A percentile compares a stretch with the other conserved stretches of the same genome.
phyloP scores from a whole-genome alignment of 2,113 vertebrate genomes.

The Platichthys flesus region DNA sequence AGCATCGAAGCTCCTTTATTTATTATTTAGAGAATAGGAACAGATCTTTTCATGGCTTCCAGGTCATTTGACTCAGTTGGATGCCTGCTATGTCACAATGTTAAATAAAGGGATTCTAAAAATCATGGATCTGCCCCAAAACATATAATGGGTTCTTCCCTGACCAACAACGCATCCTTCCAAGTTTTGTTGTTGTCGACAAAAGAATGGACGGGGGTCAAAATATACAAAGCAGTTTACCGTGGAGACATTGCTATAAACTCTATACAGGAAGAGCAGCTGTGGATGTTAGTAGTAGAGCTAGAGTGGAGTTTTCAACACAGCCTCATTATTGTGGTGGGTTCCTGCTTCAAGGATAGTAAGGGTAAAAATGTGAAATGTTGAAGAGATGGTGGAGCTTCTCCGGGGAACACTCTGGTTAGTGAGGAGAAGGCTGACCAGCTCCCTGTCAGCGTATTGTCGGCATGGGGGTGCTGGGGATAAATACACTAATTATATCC shows the following conservation, averaged over 20 bases:
- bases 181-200: too few species aligned
- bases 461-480: conserved; percentile 50
- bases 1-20: background rate
- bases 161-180: too few species aligned
- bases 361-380: conserved; percentile 9
- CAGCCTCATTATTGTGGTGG: background rate
- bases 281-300: conserved; percentile 8
- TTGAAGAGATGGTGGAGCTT: conserved; percentile 11
- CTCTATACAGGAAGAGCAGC: too few species aligned
- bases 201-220: too few species aligned
- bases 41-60: background rate
- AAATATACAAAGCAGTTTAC: too few species aligned
- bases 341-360: background rate
- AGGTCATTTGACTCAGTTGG: background rate
- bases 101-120: too few species aligned
- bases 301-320: conserved; percentile 10
- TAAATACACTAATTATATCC: conserved; percentile 79
- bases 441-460: conserved; percentile 57
- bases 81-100: too few species aligned
- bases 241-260: background rate
- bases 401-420: conserved; percentile 33
- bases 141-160: background rate
- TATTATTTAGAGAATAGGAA: background rate
- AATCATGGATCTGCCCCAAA: background rate
- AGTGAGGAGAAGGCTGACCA: conserved; percentile 40